A percentile compares a stretch with the other conserved stretches of the same genome.
Conservation (phyloP, 1,140 invertebrate genomes). For the Drosophila lacteicornis region DNA sequence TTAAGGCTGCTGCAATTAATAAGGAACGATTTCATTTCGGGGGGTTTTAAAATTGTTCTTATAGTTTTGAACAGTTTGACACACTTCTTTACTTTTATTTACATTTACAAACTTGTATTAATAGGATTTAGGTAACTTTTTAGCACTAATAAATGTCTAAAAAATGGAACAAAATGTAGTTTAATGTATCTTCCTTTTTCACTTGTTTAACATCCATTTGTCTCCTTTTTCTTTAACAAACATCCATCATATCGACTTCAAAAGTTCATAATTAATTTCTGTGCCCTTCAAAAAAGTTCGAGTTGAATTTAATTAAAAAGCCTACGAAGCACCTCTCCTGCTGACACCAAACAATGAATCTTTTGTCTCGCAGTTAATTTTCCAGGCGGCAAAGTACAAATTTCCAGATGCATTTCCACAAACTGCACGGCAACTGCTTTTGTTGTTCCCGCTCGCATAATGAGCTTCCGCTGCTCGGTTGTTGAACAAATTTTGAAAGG, state of each 20-base stretch:
- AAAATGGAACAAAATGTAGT: too few species aligned
- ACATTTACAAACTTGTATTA: too few species aligned
- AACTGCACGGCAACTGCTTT: slow-evolving; percentile 31
- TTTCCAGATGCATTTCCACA: slow-evolving; percentile 46
- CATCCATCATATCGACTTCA: not conserved
- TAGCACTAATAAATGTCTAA: too few species aligned
- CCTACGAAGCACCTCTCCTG: slow-evolving; percentile 15
- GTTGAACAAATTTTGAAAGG: slow-evolving; percentile 57
- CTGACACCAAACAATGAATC: slow-evolving; percentile 41
- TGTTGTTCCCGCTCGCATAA: slow-evolving; percentile 43
- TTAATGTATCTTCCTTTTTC: too few species aligned
- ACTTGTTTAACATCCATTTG: too few species aligned
- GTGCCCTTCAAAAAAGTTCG: not conserved
- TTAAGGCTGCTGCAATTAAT: too few species aligned
- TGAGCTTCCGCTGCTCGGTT: slow-evolving; percentile 43
- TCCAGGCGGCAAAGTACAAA: slow-evolving; percentile 20
- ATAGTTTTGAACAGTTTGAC: too few species aligned
- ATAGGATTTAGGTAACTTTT: too few species aligned
- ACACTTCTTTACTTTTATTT: too few species aligned
- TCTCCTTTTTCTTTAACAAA: too few species aligned
- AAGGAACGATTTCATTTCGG: too few species aligned
- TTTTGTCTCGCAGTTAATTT: slow-evolving; percentile 48
- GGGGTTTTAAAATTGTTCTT: too few species aligned
- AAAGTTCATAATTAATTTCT: not conserved
- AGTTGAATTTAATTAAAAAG: slow-evolving; percentile 38